These are phyloP conservation scores for Tetragonisca angustula DNA, from an alignment of 2,888 invertebrate species.

Conservation along the genomic window DNA sequence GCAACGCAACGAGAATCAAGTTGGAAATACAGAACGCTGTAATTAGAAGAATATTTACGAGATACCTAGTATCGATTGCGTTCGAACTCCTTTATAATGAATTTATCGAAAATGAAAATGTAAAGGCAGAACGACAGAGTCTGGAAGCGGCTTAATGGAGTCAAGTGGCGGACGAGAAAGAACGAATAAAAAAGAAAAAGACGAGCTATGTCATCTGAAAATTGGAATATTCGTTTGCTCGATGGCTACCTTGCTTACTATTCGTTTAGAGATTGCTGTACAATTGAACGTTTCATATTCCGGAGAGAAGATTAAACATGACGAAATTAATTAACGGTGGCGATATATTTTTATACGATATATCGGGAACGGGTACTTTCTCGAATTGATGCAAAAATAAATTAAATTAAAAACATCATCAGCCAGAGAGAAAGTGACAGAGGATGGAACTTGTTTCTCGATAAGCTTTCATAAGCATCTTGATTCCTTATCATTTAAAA, in stretches of 20 bases:
- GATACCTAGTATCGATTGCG: conserved; percentile 9
- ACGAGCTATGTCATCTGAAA: conserved; percentile 55
- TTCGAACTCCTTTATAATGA: conserved; percentile 21
- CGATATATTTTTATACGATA: conserved; percentile 8
- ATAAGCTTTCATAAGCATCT: not conserved
- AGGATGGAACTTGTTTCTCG: not conserved
- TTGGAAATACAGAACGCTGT: not conserved
- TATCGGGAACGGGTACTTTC: not conserved
- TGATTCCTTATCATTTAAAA: not conserved
- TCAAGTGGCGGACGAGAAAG: conserved; percentile 58
- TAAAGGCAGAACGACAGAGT: conserved; percentile 30
- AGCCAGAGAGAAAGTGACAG: not conserved
- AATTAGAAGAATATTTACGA: conserved; percentile 32
- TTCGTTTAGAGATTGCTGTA: conserved; percentile 49
- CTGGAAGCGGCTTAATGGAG: conserved; percentile 60
- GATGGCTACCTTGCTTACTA: conserved; percentile 45
- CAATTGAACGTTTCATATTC: conserved; percentile 36
- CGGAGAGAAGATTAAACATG: conserved; percentile 31
- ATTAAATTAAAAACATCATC: conserved; percentile 8
- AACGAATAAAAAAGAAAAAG: conserved; percentile 51
- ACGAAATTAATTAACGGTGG: conserved; percentile 45
- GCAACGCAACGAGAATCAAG: too few species aligned
- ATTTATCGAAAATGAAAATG: conserved; percentile 34
- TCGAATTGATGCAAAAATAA: not conserved
- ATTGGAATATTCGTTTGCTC: conserved; percentile 66